Conservation (phyloP, 1,140 invertebrate species). For the Sitodiplosis mosellana region DNA sequence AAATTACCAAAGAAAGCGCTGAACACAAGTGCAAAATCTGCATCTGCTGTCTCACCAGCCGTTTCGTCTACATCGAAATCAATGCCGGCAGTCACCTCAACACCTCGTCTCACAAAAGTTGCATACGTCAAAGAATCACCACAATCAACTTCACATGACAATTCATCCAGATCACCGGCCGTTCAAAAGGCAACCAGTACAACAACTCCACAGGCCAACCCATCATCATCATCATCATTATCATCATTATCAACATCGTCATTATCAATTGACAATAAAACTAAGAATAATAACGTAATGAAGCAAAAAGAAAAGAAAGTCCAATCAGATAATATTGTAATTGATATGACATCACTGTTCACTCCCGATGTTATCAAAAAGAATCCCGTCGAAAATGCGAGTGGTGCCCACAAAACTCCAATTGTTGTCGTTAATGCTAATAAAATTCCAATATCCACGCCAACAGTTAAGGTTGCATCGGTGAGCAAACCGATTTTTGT, state of each 20-base stretch:
- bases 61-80: no score
- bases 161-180: conserved; percentile 3
- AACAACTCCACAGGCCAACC: no score
- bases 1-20: background rate
- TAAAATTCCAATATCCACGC: background rate
- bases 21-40: background rate
- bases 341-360: no score
- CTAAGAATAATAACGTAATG: background rate
- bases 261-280: background rate
- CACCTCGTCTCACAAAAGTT: conserved; percentile 10
- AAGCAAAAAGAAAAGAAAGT: background rate
- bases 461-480: background rate
- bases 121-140: conserved; percentile 8
- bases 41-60: conserved; percentile 3
- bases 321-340: no score
- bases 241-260: no score
- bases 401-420: background rate
- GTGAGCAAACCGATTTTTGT: background rate
- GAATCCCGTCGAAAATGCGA: no score
- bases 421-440: background rate
- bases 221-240: no score
- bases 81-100: conserved; percentile 6
- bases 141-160: conserved; percentile 13
- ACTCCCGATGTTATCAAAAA: no score
- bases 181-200: no score